Conservation (phyloP, 2,113 vertebrate species). For the Piliocolobus tephrosceles region DNA sequence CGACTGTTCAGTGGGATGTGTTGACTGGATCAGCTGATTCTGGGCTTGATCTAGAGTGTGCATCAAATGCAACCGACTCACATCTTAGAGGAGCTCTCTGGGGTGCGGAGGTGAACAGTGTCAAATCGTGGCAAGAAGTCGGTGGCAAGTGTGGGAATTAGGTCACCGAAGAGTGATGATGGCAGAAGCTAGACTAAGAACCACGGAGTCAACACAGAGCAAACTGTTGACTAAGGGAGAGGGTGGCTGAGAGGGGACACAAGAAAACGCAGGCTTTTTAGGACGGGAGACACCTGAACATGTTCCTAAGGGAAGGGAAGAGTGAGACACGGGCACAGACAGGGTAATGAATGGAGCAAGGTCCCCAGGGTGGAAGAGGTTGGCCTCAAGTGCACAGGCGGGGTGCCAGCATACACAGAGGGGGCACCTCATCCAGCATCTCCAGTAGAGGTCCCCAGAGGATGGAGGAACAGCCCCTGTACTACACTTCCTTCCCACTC, state of each 20-base stretch:
- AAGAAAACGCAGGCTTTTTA: accelerated
- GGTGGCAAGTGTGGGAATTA: background rate
- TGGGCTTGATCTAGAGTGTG: background rate
- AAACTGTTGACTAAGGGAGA: accelerated
- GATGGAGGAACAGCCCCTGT: accelerated
- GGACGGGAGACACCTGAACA: background rate
- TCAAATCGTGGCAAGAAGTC: background rate
- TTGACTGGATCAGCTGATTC: background rate
- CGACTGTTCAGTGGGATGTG: background rate
- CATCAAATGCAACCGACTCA: background rate
- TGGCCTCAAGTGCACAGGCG: background rate
- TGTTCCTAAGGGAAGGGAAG: background rate
- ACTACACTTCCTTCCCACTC: background rate
- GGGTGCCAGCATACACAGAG: no score
- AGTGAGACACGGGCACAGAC: background rate
- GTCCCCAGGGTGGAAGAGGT: background rate
- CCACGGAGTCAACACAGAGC: accelerated
- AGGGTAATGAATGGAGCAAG: background rate
- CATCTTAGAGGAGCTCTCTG: background rate
- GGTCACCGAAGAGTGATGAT: background rate
- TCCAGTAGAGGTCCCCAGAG: no score
- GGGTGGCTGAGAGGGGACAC: background rate
- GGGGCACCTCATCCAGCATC: background rate
- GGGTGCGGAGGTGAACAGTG: accelerated
- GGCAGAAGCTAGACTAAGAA: background rate